A percentile compares a stretch with the other conserved stretches of the same genome.
These are phyloP conservation scores for Drosophila saltans DNA, from an alignment of 1,140 invertebrate species.

Conservation along the genomic window DNA sequence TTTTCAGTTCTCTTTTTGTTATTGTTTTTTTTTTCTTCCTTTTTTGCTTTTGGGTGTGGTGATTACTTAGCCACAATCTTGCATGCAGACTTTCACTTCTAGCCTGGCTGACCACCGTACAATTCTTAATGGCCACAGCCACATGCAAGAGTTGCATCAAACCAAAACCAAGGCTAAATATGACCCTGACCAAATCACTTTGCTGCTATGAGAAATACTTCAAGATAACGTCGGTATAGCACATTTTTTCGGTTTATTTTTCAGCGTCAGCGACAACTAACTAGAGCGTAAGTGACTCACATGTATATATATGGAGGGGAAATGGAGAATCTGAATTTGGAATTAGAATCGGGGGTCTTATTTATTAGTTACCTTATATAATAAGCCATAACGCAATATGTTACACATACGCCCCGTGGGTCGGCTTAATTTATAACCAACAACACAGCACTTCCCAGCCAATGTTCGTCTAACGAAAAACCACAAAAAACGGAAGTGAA, in stretches of 20 bases:
- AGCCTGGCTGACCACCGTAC: slow-evolving; percentile 17
- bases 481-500: slow-evolving; percentile 64
- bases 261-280: not conserved
- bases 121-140: slow-evolving; percentile 67
- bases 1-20: slow-evolving; percentile 17
- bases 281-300: slow-evolving; percentile 46
- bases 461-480: slow-evolving; percentile 12
- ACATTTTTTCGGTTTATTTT: slow-evolving; percentile 11
- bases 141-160: slow-evolving; percentile 79
- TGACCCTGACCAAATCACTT: slow-evolving; percentile 54
- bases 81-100: slow-evolving; percentile 77
- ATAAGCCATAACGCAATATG: slow-evolving; percentile 70
- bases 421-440: slow-evolving; percentile 70
- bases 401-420: slow-evolving; percentile 72
- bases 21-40: slow-evolving; percentile 6
- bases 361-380: slow-evolving; percentile 58
- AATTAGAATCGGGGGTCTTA: slow-evolving; percentile 24
- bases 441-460: slow-evolving; percentile 20
- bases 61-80: slow-evolving; percentile 72
- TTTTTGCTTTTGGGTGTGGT: slow-evolving; percentile 38
- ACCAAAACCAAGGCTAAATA: slow-evolving; percentile 25
- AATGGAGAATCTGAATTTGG: slow-evolving; percentile 15
- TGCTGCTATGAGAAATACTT: slow-evolving; percentile 41
- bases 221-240: slow-evolving; percentile 45
- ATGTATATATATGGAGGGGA: not conserved